Evolutionary conservation across 2,888 invertebrate species (phyloP).

Genomic region (Leptinotarsa juncta): DNA sequence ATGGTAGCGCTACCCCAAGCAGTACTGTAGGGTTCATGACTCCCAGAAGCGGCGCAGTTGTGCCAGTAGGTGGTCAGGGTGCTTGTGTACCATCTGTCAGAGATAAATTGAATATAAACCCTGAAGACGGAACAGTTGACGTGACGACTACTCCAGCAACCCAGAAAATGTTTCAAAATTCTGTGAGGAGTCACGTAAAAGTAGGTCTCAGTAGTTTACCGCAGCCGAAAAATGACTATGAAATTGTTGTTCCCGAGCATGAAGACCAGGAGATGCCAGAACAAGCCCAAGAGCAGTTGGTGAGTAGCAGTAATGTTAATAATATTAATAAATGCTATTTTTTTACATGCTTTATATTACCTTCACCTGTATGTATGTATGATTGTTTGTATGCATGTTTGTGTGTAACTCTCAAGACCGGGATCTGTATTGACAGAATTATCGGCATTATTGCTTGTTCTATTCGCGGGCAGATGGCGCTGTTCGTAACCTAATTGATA

Average conservation of each 20-base stretch:
- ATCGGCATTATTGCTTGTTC: too few species aligned
- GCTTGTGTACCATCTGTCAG: conserved; percentile 76
- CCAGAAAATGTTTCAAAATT: conserved; percentile 76
- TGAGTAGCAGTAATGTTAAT: conserved; percentile 25
- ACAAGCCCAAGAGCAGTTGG: conserved; percentile 51
- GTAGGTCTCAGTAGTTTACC: conserved; percentile 86
- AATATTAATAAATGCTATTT: neutral
- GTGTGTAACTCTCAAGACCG: too few species aligned
- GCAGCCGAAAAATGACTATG: conserved; percentile 95
- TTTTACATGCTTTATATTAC: too few species aligned
- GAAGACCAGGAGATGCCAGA: conserved; percentile 70
- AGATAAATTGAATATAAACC: conserved; percentile 95
- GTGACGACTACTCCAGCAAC: conserved; percentile 78
- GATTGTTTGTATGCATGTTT: too few species aligned
- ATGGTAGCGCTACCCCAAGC: conserved; percentile 68
- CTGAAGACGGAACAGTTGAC: conserved; percentile 79
- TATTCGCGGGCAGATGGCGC: too few species aligned
- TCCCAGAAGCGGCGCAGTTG: conserved; percentile 68
- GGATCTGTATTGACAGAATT: too few species aligned
- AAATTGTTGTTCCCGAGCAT: conserved; percentile 95
- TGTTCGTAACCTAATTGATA: too few species aligned
- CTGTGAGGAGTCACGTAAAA: conserved; percentile 79
- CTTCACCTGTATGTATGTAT: too few species aligned
- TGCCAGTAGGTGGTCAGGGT: conserved; percentile 56
- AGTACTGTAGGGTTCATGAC: conserved; percentile 73